Evolutionary conservation across 2,113 vertebrate genomes (phyloP), one percentile per base, ranked within the genome.

Genomic region (Microtus oregoni): DNA sequence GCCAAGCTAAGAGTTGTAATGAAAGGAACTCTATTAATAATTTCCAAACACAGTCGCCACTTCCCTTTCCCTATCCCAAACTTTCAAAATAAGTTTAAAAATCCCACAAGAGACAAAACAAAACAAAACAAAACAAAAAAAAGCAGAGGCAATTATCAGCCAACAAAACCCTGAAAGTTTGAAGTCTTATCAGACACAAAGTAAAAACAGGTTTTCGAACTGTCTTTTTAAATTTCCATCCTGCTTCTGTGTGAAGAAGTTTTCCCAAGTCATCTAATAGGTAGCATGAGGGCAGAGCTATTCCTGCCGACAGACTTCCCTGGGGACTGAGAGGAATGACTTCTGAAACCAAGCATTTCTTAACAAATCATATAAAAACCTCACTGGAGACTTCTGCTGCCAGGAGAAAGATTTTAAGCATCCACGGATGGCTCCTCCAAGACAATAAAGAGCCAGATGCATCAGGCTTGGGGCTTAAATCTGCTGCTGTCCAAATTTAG

Each of bases 401-500:
- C 90, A 94, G 96, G 44, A 97, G 95, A 96, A 97, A 72, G 91
- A 90, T 88, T 96, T 98, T 79, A 90, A 97, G 88, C 85, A 92
- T 96, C n/a, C 86, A 72, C 28, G 55, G 81, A 94, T 35, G 83
- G 93, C 98, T 97, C 95, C 94, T 98, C 94, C 68, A 97, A 97
- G 96, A 95, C 86, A 95, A 75, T 86, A 94, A 44, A 91, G 92
- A 94, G 89, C 97, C 96, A 96, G 78, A 92, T 94, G 85, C 86
- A 92, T 94, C 89, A 73, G 92, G 89, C 95, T 93, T 97, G 44
- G 68, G 58, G 81, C 97, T 97, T 3, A 5, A 96, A 98, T 98
- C 89, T 98, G 94, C 98, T 81, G 94, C 98, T 98, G 86, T 72
- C 97, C 94, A 15, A 90, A 79, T 98, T 98, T 97, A 98, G 96